Evolutionary conservation across 2,113 vertebrate species (phyloP).

Genomic region (Hemicordylus capensis): DNA sequence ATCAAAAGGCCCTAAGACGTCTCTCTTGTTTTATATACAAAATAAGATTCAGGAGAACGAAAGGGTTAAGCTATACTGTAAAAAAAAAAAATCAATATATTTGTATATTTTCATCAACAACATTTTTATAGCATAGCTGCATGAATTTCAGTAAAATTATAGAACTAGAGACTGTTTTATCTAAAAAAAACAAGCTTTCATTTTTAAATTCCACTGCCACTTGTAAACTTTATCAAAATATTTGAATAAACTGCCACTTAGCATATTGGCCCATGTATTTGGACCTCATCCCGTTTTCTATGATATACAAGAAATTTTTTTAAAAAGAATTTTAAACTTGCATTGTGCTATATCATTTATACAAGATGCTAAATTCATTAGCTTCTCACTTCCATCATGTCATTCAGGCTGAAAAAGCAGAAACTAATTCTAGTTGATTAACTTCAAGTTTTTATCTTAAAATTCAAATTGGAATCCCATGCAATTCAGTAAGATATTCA

Average conservation of each 20-base stretch:
- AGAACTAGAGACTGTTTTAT: conserved; percentile 12
- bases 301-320: conserved; percentile 19
- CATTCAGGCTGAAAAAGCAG: background rate
- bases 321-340: conserved; percentile 27
- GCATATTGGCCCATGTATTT: conserved; percentile 12
- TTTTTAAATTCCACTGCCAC: background rate
- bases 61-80: background rate
- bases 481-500: conserved; percentile 13
- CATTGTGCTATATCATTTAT: conserved; percentile 28
- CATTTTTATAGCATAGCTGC: conserved; percentile 17
- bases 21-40: background rate
- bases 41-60: conserved; percentile 3
- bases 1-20: background rate
- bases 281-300: conserved; percentile 33
- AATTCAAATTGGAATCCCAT: conserved; percentile 4
- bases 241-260: background rate
- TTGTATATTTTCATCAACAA: conserved; percentile 1
- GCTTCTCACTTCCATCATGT: background rate
- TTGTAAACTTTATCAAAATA: conserved; percentile 42
- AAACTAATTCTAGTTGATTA: conserved; percentile 30
- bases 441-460: conserved; percentile 23
- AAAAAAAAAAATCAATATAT: background rate
- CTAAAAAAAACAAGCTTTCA: background rate
- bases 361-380: conserved; percentile 18
- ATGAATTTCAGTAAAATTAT: conserved; percentile 37